Evolutionary conservation across 2,888 invertebrate genomes (phyloP), one percentile per base, ranked within the genome.

Genomic region (Desoria tigrina): DNA sequence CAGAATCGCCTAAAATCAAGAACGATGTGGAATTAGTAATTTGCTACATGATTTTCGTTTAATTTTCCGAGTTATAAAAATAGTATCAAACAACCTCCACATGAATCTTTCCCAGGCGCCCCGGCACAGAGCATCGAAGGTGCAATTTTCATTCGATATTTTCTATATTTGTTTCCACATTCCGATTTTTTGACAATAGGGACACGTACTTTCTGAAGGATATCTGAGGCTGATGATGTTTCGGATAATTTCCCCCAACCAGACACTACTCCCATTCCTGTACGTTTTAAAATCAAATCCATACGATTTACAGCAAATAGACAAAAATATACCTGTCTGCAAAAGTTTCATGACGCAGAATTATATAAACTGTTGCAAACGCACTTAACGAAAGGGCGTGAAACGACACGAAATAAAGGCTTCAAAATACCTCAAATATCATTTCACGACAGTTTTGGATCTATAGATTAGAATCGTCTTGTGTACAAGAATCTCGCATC

Each of bases 71-170:
- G n/a, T n/a, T n/a, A n/a, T n/a, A n/a, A n/a, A 45, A 45, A 18
- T 6, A 45, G 21, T 21, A 11, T 18, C 9, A 16, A 18, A 11
- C 21, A n/a, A 42, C 63, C 69, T 49, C 63, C 53, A 45, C 68
- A 71, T 4, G 66, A 26, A 14, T 68, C 68, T 32, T 56, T 50
- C 1, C 62, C 68, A 2, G n/a, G 14, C 42, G 53, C 60, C 24
- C 71, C 66, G 18, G 71, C 68, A 42, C 68, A 71, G 23, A 68
- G 27, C 68, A 66, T 71, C 11, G 42, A 26, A 16, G 63, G 57
- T 9, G 66, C 66, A 18, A 69, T 32, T 11, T 14, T 57, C 53
- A 54, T 45, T 11, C 42, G 26, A 3, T 21, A 37, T 27, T 57
- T 62, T 14, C 50, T 21, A 28, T 66, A 69, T n/a, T 14, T 26